Percentiles rank a stretch among this genome's conserved stretches.
phyloP scores from a whole-genome alignment of 2,797 vertebrate species.

The Heteromormyrus szaboi region DNA sequence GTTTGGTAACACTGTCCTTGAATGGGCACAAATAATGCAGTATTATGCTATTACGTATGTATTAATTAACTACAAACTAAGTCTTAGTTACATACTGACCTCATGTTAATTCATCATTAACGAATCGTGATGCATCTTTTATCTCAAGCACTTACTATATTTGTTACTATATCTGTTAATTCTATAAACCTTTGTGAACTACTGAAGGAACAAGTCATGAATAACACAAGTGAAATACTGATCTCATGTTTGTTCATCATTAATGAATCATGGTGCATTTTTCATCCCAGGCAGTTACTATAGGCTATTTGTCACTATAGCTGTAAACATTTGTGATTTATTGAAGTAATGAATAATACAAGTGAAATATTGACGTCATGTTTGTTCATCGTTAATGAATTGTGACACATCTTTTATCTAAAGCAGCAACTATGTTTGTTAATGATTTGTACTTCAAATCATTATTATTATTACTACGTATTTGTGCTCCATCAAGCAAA shows the following conservation, averaged over 20 bases:
- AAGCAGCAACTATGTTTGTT: not conserved
- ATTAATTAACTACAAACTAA: not conserved
- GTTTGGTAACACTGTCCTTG: not conserved
- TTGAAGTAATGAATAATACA: not conserved
- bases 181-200: not conserved
- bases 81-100: not conserved
- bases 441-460: not conserved
- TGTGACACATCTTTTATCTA: not conserved
- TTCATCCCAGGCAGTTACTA: not conserved
- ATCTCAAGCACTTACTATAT: not conserved
- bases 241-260: not conserved
- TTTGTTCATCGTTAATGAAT: not conserved
- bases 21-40: not conserved
- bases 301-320: not conserved
- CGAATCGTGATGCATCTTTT: not conserved
- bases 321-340: not conserved
- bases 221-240: not conserved
- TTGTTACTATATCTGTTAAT: not conserved
- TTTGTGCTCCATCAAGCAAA: not conserved
- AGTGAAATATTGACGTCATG: not conserved
- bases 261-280: not conserved
- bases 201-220: not conserved
- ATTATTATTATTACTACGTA: not conserved
- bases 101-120: not conserved
- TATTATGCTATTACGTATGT: not conserved